Percentiles rank a stretch among this genome's conserved stretches.
These are phyloP conservation scores for Sphaerophoria rueppellii DNA, from an alignment of 2,888 invertebrate genomes.

Conservation along the genomic window DNA sequence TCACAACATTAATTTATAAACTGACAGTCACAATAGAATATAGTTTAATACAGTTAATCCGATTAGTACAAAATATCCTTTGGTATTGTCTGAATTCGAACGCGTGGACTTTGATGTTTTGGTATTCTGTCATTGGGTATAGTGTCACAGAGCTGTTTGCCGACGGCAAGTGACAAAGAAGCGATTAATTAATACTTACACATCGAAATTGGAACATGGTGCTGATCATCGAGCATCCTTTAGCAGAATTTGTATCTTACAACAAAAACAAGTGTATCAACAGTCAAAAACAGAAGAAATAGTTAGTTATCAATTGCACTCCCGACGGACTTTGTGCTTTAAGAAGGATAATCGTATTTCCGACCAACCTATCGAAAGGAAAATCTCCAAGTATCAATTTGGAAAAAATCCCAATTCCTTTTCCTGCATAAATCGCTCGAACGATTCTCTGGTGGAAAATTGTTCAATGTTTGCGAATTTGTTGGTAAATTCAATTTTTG, in stretches of 20 bases:
- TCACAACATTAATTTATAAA: slow-evolving; percentile 56
- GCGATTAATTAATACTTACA: slow-evolving; percentile 78
- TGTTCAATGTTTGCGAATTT: slow-evolving; percentile 49
- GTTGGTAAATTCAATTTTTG: slow-evolving; percentile 24
- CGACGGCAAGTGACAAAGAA: slow-evolving; percentile 40
- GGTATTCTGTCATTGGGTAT: slow-evolving; percentile 18
- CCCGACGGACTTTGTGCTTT: slow-evolving; percentile 80
- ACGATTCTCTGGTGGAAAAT: slow-evolving; percentile 40
- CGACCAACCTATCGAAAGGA: slow-evolving; percentile 67
- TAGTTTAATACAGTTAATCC: slow-evolving; percentile 60
- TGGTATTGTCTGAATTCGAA: slow-evolving; percentile 32
- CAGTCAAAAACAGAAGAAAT: neutral
- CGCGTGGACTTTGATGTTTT: slow-evolving; percentile 31
- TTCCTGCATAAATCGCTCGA: slow-evolving; percentile 64
- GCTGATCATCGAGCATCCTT: slow-evolving; percentile 81
- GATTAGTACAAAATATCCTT: slow-evolving; percentile 60
- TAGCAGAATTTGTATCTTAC: slow-evolving; percentile 1
- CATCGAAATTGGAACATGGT: slow-evolving; percentile 80
- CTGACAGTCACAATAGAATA: slow-evolving; percentile 48
- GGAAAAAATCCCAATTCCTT: slow-evolving; percentile 58
- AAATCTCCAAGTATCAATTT: slow-evolving; percentile 68
- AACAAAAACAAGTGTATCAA: neutral
- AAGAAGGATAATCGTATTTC: slow-evolving; percentile 64
- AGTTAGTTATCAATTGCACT: slow-evolving; percentile 29
- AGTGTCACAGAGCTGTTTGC: slow-evolving; percentile 70